Percentiles rank a stretch among this genome's conserved stretches.
Evolutionary conservation across 2,888 invertebrate species (phyloP).

Genomic region (Icerya purchasi): DNA sequence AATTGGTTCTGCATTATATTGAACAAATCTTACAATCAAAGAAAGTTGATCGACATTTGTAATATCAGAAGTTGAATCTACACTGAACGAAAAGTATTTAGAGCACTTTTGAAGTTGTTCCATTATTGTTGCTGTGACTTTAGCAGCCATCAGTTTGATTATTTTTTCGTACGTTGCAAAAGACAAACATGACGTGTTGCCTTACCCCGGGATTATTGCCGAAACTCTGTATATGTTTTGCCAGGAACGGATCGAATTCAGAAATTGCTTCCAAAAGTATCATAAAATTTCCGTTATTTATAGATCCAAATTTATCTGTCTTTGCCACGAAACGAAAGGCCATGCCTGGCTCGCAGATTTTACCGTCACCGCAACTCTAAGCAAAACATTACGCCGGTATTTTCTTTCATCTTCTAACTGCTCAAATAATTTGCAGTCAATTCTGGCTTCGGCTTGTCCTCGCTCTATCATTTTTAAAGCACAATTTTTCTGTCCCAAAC

Average conservation of each 20-base stretch:
- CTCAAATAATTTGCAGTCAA: constrained; percentile 1
- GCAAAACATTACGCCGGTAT: constrained; percentile 23
- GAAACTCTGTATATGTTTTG: constrained; percentile 19
- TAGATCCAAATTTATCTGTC: constrained; percentile 19
- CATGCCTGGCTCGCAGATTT: constrained; percentile 19
- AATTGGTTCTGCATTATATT: constrained; percentile 12
- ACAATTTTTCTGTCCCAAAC: too few species aligned
- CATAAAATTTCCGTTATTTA: constrained; percentile 22
- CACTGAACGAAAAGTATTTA: constrained; percentile 11
- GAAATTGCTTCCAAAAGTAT: constrained; percentile 21
- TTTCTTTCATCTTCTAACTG: constrained; percentile 7
- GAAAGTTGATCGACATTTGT: constrained; percentile 14
- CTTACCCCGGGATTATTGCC: constrained; percentile 21
- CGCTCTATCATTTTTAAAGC: too few species aligned
- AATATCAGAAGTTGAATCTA: constrained; percentile 13
- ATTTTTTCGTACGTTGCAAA: constrained; percentile 8
- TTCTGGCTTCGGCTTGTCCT: too few species aligned
- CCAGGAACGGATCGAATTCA: constrained; percentile 21
- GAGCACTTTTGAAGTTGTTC: constrained; percentile 1
- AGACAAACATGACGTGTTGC: constrained; percentile 18
- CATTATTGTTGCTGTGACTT: constrained; percentile 1
- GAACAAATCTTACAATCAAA: constrained; percentile 13
- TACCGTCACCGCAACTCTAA: constrained; percentile 19
- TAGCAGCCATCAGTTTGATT: constrained; percentile 8
- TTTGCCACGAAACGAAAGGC: constrained; percentile 21